Evolutionary conservation across 2,113 vertebrate genomes (phyloP), one percentile per base, ranked within the genome.

Genomic region (Microtus ochrogaster): DNA sequence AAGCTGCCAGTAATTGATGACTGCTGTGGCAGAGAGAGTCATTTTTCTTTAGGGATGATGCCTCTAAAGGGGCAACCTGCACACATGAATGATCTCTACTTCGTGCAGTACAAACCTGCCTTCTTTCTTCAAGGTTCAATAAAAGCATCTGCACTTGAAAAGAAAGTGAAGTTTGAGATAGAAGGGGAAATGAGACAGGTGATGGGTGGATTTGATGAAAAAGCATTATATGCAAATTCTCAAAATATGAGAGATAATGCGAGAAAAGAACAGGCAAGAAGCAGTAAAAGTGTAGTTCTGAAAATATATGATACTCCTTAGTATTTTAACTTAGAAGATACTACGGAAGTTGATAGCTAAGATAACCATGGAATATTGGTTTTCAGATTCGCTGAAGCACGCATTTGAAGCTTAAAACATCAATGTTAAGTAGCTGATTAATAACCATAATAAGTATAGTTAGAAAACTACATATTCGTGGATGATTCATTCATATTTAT

Each of bases 401-500:
- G 17, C 10, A 85, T 79, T 8, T 33, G 85, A 74, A 17, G 39
- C 68, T 72, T 66, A 39, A 65, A 84, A 84, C 55, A 36, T 61
- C 58, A 63, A 65, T 63, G 97, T 63, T 66, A 19, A 47, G 44
- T 39, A 78, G 17, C 52, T 85, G 90, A 49, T 63, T n/a, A 89
- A 85, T 58, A 94, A 10, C 33, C 83, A 65, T 47, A 8, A 65
- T 41, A 8, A 5, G 12, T 76, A 1, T 70, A 78, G 19, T 89
- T 94, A 52, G 16, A 84, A 92, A 94, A 8, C 5, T 79, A 93
- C 77, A 33, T 94, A 81, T 77, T 76, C 1, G 2, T 6, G 52
- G 85, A 77, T 89, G 83, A 86, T 76, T 79, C 28, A 70, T 9
- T 22, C 61, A 68, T 44, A 90, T 92, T 97, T 90, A 26, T 4